Conservation (phyloP, 2,797 vertebrate species). For the Molossus alvarezi region DNA sequence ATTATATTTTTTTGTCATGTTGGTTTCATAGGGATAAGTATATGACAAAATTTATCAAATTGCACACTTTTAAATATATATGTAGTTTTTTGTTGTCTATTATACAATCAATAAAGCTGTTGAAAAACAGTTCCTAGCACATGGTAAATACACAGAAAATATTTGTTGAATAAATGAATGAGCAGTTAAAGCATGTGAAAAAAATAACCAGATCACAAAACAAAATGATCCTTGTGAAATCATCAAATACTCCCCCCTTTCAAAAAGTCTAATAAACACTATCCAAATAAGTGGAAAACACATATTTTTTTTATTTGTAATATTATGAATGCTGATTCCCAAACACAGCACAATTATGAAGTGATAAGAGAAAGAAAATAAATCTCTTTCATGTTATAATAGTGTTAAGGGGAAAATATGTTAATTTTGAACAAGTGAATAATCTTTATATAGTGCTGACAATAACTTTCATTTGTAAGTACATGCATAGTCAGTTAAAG, state of each 20-base stretch:
- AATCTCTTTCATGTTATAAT: slow-evolving; percentile 58
- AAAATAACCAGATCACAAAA: neutral
- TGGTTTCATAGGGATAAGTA: neutral
- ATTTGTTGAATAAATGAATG: neutral
- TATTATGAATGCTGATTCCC: neutral
- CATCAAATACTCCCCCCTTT: neutral
- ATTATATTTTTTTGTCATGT: neutral
- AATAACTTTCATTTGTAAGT: slow-evolving; percentile 33
- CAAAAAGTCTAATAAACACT: neutral
- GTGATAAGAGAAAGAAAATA: slow-evolving; percentile 38
- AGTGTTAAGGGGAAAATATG: neutral
- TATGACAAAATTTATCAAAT: neutral
- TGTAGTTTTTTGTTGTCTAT: neutral
- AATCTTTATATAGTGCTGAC: neutral
- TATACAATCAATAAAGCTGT: neutral
- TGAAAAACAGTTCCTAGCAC: neutral
- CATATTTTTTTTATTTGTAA: neutral
- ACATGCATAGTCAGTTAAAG: neutral
- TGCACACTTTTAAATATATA: neutral
- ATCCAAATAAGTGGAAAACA: slow-evolving; percentile 34
- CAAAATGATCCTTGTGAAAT: slow-evolving; percentile 25
- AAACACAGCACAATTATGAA: slow-evolving; percentile 46
- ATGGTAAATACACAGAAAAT: neutral
- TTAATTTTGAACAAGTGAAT: slow-evolving; percentile 60
- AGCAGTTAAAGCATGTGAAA: neutral